phyloP scores from a whole-genome alignment of 2,797 vertebrate species.

The Nothura maculosa region DNA sequence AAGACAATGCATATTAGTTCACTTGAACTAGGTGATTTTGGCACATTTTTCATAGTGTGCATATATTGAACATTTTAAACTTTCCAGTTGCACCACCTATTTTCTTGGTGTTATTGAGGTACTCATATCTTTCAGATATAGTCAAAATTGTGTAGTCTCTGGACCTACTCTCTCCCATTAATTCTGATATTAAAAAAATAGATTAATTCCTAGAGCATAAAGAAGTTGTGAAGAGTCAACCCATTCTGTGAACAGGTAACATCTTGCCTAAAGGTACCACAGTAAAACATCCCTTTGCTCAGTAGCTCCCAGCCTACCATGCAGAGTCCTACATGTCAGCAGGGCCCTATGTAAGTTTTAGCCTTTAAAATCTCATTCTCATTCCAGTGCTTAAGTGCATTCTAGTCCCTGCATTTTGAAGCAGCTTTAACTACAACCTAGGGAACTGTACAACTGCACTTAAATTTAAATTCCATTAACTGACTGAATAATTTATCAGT shows the following conservation, averaged over 20 bases:
- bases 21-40: not conserved
- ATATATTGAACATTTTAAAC: not conserved
- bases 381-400: not conserved
- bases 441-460: constrained; percentile 2
- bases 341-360: not conserved
- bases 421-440: not conserved
- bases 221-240: not conserved
- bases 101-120: not conserved
- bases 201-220: not conserved
- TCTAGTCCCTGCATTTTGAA: not conserved
- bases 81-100: not conserved
- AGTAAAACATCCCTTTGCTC: not conserved
- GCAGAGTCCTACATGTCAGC: not conserved
- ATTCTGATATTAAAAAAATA: not conserved
- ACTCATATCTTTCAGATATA: not conserved
- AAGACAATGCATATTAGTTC: not conserved
- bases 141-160: not conserved
- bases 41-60: not conserved
- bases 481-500: constrained; percentile 43
- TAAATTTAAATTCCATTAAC: constrained; percentile 18
- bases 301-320: not conserved
- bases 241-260: not conserved
- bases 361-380: not conserved
- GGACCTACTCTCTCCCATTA: not conserved
- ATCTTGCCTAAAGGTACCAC: not conserved